Evolutionary conservation across 2,113 vertebrate species (phyloP), one percentile per base, ranked within the genome.

Genomic region (Callaeas wilsoni): DNA sequence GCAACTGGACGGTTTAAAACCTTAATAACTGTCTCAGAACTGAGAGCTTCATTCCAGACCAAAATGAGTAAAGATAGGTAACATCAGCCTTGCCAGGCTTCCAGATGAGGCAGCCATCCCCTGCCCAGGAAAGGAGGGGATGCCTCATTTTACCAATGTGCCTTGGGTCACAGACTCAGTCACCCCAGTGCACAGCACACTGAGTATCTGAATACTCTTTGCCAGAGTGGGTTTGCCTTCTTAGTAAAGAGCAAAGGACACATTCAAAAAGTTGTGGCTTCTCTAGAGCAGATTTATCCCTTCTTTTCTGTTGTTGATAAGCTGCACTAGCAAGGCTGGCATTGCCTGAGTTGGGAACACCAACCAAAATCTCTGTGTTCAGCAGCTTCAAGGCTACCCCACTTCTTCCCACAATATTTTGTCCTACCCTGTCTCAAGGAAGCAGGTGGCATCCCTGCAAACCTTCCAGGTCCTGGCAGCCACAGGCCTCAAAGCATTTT

Each of bases 71-170:
- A 41, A 60, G 41, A 39, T 77, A 29, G 3, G 39, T 53, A 63
- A 57, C 25, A 68, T 37, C 32, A 74, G 23, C 39, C 23, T 52
- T 82, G 49, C n/a, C 21, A 76, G 49, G 57, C 67, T 83, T 79
- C 49, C 52, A 63, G 12, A 26, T 19, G 42, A 7, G 39, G 42
- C 76, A 83, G 6, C 18, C 7, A 1, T 46, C 16, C 35, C 60
- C 33, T n/a, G 21, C 16, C 21, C 30, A 7, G 12, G 1, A 0
- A 37, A 42, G 18, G 23, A 55, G 12, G 12, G 8, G 9, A 74
- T 1, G 3, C 32, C 47, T 62, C 4, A 0, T 42, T 84, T 41
- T 55, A 77, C 12, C 44, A 17, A 16, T 0, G 20, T 78, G 59
- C 47, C 42, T 68, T 33, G 33, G 12, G 22, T 49, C 42, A 49